Base-by-base conservation (phyloP, 2,113 vertebrate species). In the Lonchura striata region DNA sequence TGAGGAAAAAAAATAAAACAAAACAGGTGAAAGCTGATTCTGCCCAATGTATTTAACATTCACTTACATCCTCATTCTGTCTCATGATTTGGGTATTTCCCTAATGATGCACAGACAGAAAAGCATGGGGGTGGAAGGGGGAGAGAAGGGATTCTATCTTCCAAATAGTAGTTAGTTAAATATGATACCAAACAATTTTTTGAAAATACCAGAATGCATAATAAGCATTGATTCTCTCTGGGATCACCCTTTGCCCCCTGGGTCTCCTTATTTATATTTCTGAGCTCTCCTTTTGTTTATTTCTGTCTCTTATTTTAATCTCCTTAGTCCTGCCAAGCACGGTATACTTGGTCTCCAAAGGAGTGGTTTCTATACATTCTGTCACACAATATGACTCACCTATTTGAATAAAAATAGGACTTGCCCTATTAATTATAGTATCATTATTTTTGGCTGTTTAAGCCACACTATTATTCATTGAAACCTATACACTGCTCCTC, bases 21-120 rank as follows among this genome's bases (percentile, higher is more conserved):
- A 72, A 88, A 23, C 94, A 98, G 95, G 97, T 98, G 97, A 97
- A 97, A 98, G 82, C 96, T 96, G 90, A 86, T 81, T 97, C 66
- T 94, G 82, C 93, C 95, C 95, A 76, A 61, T 69, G 69, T 86
- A 93, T 92, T 96, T 88, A 83, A 86, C 47, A 90, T 74, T 35
- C 50, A 71, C 44, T 52, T 47, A 52, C 13, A 49, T 52, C 60
- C 66, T 64, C 92, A 77, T 86, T 92, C 83, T 78, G 14, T 85
- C 71, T 84, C 15, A 3, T 83, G 57, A 90, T 85, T 95, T 92
- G 92, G 81, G 27, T 89, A 93, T 83, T 84, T 91, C 74, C 91
- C 87, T 63, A 94, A 92, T 52, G 71, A 56, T 92, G 52, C 54
- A 66, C 8, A 49, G 17, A 41, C 82, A 50, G 54, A 70, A 90